Evolutionary conservation across 53 echinoderm and acorn worm genomes (phyloP).

Genomic region (Holothuria scabra): DNA sequence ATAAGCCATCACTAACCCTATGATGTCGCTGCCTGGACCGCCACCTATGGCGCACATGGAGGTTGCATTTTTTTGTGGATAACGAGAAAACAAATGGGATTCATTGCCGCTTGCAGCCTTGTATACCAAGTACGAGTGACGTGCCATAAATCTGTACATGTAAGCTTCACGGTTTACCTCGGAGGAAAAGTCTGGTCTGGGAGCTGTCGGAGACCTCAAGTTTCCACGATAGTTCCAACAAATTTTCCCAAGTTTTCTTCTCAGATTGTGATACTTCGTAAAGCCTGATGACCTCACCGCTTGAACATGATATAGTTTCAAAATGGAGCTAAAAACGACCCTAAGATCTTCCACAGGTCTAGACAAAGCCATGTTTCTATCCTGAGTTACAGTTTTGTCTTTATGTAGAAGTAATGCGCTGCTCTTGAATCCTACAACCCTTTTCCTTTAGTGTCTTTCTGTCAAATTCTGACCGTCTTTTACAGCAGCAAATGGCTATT

Average conservation of each 20-base stretch:
- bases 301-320: too few relatives aligned
- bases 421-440: too few relatives aligned
- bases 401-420: too few relatives aligned
- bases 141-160: neutral
- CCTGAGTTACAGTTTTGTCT: too few relatives aligned
- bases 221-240: neutral
- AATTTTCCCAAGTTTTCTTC: neutral
- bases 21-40: constrained; percentile 1
- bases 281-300: too few relatives aligned
- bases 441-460: too few relatives aligned
- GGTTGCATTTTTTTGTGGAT: neutral
- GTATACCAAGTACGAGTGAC: neutral
- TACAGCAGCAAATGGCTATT: too few relatives aligned
- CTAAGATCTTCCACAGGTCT: too few relatives aligned
- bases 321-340: too few relatives aligned
- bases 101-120: neutral
- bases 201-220: neutral
- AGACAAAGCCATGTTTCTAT: too few relatives aligned
- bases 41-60: constrained; percentile 13
- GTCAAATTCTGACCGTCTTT: too few relatives aligned
- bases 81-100: neutral
- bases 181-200: neutral
- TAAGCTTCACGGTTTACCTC: neutral
- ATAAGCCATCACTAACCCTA: neutral
- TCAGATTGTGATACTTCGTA: neutral